Evolutionary conservation across 2,113 vertebrate genomes (phyloP).

Genomic region (Prinia subflava): DNA sequence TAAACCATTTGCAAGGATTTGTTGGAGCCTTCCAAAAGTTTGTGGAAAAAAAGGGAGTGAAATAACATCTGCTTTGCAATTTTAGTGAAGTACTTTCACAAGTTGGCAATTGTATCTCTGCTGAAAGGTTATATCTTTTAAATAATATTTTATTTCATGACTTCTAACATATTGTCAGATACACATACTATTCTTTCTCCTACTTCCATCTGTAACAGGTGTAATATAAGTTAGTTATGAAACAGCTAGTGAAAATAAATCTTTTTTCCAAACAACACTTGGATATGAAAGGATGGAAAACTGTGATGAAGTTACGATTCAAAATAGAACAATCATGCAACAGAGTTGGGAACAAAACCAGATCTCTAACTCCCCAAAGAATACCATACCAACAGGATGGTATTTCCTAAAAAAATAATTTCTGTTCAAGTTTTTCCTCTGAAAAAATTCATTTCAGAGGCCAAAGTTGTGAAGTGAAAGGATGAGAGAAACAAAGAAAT

Average conservation of each 20-base stretch:
- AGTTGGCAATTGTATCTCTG: not conserved
- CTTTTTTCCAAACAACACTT: not conserved
- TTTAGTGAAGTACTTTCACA: not conserved
- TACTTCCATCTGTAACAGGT: not conserved
- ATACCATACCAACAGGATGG: not conserved
- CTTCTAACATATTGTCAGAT: not conserved
- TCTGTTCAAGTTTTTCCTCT: not conserved
- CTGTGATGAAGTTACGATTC: not conserved
- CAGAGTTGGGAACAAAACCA: not conserved
- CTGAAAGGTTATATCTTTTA: not conserved
- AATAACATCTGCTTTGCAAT: not conserved
- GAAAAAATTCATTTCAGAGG: not conserved
- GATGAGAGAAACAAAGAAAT: not conserved
- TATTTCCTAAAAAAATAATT: not conserved
- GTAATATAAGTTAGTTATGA: not conserved
- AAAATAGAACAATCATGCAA: not conserved
- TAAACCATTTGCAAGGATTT: not conserved
- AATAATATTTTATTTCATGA: not conserved
- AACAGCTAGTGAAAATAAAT: not conserved
- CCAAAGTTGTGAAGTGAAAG: not conserved
- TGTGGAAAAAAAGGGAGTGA: not conserved
- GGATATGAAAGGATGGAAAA: not conserved
- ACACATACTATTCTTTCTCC: not conserved
- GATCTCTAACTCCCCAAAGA: not conserved
- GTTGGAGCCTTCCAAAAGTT: not conserved